These are phyloP conservation scores for Lepidochrysops patricia DNA, from an alignment of 2,888 invertebrate genomes.

Conservation along the genomic window DNA sequence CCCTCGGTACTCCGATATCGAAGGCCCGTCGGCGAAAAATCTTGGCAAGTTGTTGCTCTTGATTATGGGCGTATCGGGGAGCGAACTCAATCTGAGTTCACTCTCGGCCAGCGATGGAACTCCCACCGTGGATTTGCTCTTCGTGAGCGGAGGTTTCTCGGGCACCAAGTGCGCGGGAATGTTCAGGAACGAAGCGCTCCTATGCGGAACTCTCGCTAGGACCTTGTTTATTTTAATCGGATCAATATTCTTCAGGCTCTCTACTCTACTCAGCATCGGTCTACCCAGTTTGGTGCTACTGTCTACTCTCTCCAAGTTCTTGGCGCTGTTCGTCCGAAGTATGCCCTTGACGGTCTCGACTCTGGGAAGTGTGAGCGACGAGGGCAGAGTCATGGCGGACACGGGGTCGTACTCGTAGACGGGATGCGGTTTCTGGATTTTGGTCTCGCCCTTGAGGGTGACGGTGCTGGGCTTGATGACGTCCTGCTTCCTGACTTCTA, in stretches of 20 bases:
- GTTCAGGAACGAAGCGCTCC: slow-evolving; percentile 66
- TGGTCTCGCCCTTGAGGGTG: slow-evolving; percentile 60
- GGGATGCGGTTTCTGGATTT: slow-evolving; percentile 54
- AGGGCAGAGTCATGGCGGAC: slow-evolving; percentile 46
- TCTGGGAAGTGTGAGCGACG: slow-evolving; percentile 50
- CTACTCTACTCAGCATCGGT: slow-evolving; percentile 53
- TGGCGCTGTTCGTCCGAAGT: slow-evolving; percentile 55
- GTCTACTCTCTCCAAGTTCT: slow-evolving; percentile 50
- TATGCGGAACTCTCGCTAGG: slow-evolving; percentile 56
- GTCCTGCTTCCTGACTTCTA: slow-evolving; percentile 54
- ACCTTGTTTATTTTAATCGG: slow-evolving; percentile 59
- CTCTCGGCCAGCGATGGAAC: slow-evolving; percentile 41
- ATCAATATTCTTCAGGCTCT: slow-evolving; percentile 61
- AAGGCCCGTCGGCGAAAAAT: slow-evolving; percentile 60
- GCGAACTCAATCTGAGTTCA: slow-evolving; percentile 49
- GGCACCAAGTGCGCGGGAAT: slow-evolving; percentile 59
- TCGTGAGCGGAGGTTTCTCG: slow-evolving; percentile 53
- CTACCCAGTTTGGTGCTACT: slow-evolving; percentile 40
- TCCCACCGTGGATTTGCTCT: slow-evolving; percentile 62
- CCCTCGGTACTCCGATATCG: slow-evolving; percentile 52
- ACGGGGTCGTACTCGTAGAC: slow-evolving; percentile 60
- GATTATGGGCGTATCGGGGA: slow-evolving; percentile 67
- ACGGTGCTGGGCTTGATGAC: slow-evolving; percentile 61
- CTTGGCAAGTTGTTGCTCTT: slow-evolving; percentile 62
- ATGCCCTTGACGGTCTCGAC: slow-evolving; percentile 64